Evolutionary conservation across 2,797 vertebrate species (phyloP), one percentile per base, ranked within the genome.

Genomic region (Pipistrellus pygmaeus): DNA sequence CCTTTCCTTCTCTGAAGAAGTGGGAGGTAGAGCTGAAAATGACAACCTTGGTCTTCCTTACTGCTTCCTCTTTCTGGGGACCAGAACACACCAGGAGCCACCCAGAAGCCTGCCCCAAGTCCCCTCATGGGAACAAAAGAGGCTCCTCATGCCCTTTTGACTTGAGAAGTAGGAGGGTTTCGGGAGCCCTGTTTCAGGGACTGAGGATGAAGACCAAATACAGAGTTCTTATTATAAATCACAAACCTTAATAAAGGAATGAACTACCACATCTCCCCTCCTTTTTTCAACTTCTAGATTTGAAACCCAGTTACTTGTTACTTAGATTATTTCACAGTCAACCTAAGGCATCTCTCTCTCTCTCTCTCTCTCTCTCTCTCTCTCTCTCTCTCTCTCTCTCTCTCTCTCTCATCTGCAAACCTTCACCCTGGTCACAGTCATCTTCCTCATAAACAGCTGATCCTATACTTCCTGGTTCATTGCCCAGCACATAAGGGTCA

Each of bases 1-100:
- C 77, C 25, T 81, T 55, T 80, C 10, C 55, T 25, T 81, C 55
- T 44, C 38, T 81, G 35, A 81, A 62, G 55, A 81, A 62, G 77
- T 80, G 17, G 25, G 48, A 35, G 15, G 15, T 41, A 3, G 55
- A 30, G 11, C 55, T 62, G 25, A 81, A 62, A 81, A 62, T 44
- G 13, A 38, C 32, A 55, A 57, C 32, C 14, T 78, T 81, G 35
- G 38, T 30, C 32, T 80, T 44, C 60, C 35, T 41, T 30, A 30
- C 27, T 18, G 55, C 25, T 60, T 80, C 17, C 21, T 41, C 25
- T 41, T 62, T 30, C 35, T 41, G 38, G 77, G 18, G 17, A 81
- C 55, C 23, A 12, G 35, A 25, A 25, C 10, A 23, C 14, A 77
- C 48, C n/a, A 2, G 30, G 14, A 53, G 73, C 18, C 48, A 60